Percentiles rank a stretch among this genome's conserved stretches.
These are phyloP conservation scores for Tholera decimalis DNA, from an alignment of 2,888 invertebrate genomes.

Conservation along the genomic window DNA sequence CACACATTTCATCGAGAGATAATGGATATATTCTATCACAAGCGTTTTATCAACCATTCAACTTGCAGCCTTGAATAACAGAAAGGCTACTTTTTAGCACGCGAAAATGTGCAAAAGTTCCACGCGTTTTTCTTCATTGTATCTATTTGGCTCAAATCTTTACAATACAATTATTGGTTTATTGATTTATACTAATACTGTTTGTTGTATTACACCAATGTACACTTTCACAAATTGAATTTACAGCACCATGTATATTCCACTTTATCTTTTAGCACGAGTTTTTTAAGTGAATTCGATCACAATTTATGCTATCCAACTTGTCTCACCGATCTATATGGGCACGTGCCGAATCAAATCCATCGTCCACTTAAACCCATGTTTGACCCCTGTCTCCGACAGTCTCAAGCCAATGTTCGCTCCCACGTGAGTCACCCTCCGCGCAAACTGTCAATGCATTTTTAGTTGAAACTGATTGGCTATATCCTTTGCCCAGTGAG, in stretches of 20 bases:
- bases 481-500: neutral
- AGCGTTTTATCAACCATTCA: no score
- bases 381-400: slow-evolving; percentile 46
- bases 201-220: neutral
- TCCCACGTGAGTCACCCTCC: slow-evolving; percentile 28
- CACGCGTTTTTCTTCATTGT: neutral
- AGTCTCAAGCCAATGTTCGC: slow-evolving; percentile 24
- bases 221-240: neutral
- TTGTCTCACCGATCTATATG: slow-evolving; percentile 17
- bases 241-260: neutral
- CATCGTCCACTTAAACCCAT: slow-evolving; percentile 43
- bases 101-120: no score
- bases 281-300: slow-evolving; percentile 8
- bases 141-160: neutral
- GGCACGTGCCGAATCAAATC: slow-evolving; percentile 46
- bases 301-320: neutral
- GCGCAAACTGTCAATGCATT: slow-evolving; percentile 42
- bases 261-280: no score
- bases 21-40: no score
- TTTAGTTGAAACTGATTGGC: slow-evolving; percentile 23
- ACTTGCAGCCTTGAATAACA: no score
- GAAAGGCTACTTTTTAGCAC: no score
- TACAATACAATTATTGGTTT: no score
- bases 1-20: no score
- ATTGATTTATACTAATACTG: no score